Evolutionary conservation across 35 echinoderm and acorn worm genomes (phyloP).

Genomic region (Lytechinus variegatus): DNA sequence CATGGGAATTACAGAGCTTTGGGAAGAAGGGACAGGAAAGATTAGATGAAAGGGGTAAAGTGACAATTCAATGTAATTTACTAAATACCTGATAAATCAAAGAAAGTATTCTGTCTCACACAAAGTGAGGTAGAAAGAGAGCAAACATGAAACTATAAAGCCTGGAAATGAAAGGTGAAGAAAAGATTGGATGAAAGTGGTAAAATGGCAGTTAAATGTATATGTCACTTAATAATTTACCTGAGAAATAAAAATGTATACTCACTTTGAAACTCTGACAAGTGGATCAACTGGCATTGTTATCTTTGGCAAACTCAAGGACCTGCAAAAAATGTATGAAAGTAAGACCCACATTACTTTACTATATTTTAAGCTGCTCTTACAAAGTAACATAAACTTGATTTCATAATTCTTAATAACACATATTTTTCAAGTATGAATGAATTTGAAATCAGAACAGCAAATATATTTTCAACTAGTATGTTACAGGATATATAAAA

Average conservation of each 20-base stretch:
- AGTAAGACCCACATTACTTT: not conserved
- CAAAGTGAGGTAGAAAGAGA: not conserved
- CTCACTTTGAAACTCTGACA: conserved; percentile 82
- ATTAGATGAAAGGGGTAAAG: too few species aligned
- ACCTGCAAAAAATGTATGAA: conserved; percentile 41
- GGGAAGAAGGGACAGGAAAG: too few species aligned
- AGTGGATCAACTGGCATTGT: conserved; percentile 72
- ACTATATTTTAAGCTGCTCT: too few species aligned
- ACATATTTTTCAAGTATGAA: too few species aligned
- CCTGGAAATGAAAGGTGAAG: not conserved
- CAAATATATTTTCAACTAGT: too few species aligned
- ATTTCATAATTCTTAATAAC: too few species aligned
- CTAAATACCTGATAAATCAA: too few species aligned
- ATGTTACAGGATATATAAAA: too few species aligned
- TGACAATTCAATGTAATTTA: too few species aligned
- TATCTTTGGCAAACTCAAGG: conserved; percentile 66
- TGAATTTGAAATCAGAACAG: too few species aligned
- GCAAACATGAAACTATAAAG: not conserved
- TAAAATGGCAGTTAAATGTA: not conserved
- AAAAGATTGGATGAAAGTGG: not conserved
- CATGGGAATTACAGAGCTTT: too few species aligned
- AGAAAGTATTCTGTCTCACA: not conserved
- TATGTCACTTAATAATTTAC: not conserved
- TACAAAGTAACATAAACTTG: too few species aligned
- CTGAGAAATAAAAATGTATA: not conserved